Conservation (phyloP, 2,113 vertebrate genomes). For the Oreotragus oreotragus region DNA sequence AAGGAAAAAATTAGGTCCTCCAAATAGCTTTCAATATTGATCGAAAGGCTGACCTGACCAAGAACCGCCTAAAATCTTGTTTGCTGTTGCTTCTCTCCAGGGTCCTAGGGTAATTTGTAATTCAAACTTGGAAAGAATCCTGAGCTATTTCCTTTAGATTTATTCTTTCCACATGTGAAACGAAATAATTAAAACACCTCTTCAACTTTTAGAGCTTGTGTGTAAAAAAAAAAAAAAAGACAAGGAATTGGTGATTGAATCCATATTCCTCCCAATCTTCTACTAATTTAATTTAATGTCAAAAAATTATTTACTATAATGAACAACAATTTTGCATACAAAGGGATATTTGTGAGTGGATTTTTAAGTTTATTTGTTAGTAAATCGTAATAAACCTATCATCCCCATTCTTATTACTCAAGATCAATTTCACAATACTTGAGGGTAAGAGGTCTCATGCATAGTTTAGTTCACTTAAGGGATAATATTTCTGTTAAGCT, state of each 20-base stretch:
- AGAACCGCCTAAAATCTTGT: slow-evolving; percentile 77
- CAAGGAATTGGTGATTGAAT: slow-evolving; percentile 78
- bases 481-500: slow-evolving; percentile 33
- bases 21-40: slow-evolving; percentile 75
- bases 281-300: slow-evolving; percentile 76
- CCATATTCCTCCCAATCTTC: slow-evolving; percentile 77
- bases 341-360: slow-evolving; percentile 65
- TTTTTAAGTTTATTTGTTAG: slow-evolving; percentile 74
- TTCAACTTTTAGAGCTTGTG: slow-evolving; percentile 80
- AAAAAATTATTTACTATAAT: slow-evolving; percentile 73
- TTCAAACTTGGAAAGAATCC: slow-evolving; percentile 83
- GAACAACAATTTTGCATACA: slow-evolving; percentile 56
- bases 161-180: slow-evolving; percentile 87
- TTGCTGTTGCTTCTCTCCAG: slow-evolving; percentile 79
- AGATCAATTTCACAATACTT: slow-evolving; percentile 69
- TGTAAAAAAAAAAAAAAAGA: slow-evolving; percentile 61
- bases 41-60: slow-evolving; percentile 74
- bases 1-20: slow-evolving; percentile 75
- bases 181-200: slow-evolving; percentile 85
- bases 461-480: slow-evolving; percentile 72
- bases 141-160: slow-evolving; percentile 82
- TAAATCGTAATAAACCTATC: slow-evolving; percentile 75
- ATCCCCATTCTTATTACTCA: slow-evolving; percentile 60
- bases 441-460: slow-evolving; percentile 67
- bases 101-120: slow-evolving; percentile 80